These are phyloP conservation scores for Pluvianellus socialis DNA, from an alignment of 2,113 vertebrate genomes.

Conservation along the genomic window DNA sequence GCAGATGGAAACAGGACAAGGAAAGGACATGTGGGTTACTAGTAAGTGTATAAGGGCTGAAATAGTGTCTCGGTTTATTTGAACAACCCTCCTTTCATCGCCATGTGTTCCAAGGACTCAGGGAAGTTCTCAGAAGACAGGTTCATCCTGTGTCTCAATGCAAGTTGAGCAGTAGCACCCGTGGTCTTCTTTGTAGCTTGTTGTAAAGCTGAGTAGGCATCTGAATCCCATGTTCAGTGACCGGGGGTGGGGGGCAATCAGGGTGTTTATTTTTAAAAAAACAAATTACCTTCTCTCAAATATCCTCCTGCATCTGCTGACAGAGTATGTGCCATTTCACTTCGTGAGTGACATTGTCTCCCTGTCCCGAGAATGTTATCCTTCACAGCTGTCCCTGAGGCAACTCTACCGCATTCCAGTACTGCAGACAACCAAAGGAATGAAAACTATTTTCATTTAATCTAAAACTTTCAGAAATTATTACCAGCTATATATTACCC, in stretches of 20 bases:
- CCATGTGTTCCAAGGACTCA: neutral
- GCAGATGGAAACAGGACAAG: neutral
- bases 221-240: conserved; percentile 20
- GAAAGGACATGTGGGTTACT: neutral
- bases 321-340: neutral
- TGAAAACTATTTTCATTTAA: conserved; percentile 17
- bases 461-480: neutral
- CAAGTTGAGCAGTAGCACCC: neutral
- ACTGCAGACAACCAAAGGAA: neutral
- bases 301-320: conserved; percentile 47
- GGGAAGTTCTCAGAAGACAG: neutral
- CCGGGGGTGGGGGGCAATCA: neutral
- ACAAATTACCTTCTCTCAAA: conserved; percentile 23
- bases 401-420: conserved; percentile 39
- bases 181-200: conserved; percentile 9
- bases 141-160: neutral
- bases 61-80: neutral
- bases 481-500: neutral
- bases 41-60: neutral
- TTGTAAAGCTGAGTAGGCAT: conserved; percentile 47
- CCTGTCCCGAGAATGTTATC: conserved; percentile 6
- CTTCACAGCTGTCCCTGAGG: neutral
- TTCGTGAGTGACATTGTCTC: neutral
- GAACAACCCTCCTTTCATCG: neutral
- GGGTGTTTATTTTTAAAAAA: conserved; percentile 72